Evolutionary conservation across 2,113 vertebrate genomes (phyloP).

Genomic region (Aldabrachelys gigantea): DNA sequence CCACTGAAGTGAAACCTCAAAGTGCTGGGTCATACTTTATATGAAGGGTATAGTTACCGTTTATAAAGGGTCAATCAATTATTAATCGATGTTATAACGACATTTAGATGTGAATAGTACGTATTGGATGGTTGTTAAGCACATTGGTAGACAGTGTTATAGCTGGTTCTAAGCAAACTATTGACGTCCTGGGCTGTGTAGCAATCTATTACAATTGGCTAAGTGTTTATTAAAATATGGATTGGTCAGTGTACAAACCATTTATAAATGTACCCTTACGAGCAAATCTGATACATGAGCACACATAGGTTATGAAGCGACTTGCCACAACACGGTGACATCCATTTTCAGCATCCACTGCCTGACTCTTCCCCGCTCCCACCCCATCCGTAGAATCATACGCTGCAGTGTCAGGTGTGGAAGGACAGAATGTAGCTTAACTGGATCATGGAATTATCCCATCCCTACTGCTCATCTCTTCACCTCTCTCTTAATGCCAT

Average conservation of each 20-base stretch:
- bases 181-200: not conserved
- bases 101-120: not conserved
- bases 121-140: not conserved
- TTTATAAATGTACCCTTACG: too few relatives aligned
- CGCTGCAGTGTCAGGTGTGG: not conserved
- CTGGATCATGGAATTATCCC: not conserved
- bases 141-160: not conserved
- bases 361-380: too few relatives aligned
- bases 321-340: not conserved
- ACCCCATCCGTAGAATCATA: too few relatives aligned
- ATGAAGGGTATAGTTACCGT: not conserved
- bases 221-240: not conserved
- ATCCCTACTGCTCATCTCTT: not conserved
- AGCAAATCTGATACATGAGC: too few relatives aligned
- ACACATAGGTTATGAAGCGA: not conserved
- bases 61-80: not conserved
- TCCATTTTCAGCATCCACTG: not conserved
- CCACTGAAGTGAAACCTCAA: not conserved
- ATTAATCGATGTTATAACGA: not conserved
- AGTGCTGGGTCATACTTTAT: not conserved
- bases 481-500: not conserved
- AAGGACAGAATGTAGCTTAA: not conserved
- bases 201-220: not conserved
- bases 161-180: not conserved
- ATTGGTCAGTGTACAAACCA: too few relatives aligned